These are phyloP conservation scores for Zaprionus camerounensis DNA, from an alignment of 1,140 invertebrate genomes.

Conservation along the genomic window DNA sequence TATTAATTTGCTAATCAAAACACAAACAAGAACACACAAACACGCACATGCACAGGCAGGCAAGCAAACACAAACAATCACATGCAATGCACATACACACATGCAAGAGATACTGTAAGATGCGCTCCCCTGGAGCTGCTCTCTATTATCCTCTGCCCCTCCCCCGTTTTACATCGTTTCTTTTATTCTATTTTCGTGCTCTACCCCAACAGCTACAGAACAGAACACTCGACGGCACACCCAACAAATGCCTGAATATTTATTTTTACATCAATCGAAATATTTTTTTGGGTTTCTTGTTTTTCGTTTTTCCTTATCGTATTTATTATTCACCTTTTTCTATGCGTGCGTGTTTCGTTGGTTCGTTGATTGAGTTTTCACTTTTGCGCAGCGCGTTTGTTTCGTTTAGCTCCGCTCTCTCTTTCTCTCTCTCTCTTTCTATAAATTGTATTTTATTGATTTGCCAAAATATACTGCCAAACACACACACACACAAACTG, in stretches of 20 bases:
- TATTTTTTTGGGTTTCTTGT: conserved; percentile 30
- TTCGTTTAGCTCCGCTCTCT: conserved; percentile 37
- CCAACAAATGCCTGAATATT: conserved; percentile 30
- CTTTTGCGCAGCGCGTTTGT: conserved; percentile 72
- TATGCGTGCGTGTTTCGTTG: conserved; percentile 49
- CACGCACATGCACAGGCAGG: conserved; percentile 13
- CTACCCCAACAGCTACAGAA: conserved; percentile 30
- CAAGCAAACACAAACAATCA: neutral
- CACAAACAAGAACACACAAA: conserved; percentile 54
- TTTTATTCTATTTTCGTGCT: conserved; percentile 51
- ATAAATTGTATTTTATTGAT: conserved; percentile 60
- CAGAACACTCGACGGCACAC: conserved; percentile 31
- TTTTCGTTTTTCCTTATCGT: conserved; percentile 39
- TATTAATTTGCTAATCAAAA: conserved; percentile 76
- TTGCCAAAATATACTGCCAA: conserved; percentile 63
- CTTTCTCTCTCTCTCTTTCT: conserved; percentile 4
- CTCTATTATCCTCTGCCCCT: conserved; percentile 1
- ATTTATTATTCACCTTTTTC: conserved; percentile 71
- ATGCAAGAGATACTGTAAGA: conserved; percentile 14
- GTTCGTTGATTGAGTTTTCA: conserved; percentile 67
- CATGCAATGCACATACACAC: conserved; percentile 13
- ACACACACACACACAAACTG: conserved; percentile 33
- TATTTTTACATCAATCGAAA: conserved; percentile 57
- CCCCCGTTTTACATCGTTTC: neutral
- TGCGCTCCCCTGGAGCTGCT: conserved; percentile 58